Percentiles rank a stretch among this genome's conserved stretches.
phyloP scores from a whole-genome alignment of 2,113 vertebrate species.

The Phocoena sinus region DNA sequence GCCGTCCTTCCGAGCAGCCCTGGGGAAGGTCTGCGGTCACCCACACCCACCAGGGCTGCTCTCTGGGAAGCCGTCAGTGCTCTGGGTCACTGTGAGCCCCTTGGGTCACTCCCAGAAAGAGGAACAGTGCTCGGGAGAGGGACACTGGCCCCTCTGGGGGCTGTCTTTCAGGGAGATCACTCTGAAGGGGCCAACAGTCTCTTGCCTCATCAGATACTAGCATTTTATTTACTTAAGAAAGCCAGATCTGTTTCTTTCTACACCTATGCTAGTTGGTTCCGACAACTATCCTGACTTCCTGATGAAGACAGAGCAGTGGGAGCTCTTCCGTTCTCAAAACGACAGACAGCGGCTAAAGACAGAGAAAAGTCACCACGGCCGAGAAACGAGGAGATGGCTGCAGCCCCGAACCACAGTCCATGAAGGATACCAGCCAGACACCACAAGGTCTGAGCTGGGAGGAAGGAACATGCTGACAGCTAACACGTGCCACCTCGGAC shows the following conservation, averaged over 20 bases:
- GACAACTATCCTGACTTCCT: not conserved
- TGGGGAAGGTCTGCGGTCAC: not conserved
- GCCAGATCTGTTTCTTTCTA: not conserved
- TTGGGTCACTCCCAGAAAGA: fast-evolving
- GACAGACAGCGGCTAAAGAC: not conserved
- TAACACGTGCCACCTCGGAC: not conserved
- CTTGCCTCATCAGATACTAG: not conserved
- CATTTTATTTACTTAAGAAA: not conserved
- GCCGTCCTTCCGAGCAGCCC: not conserved
- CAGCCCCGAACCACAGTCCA: not conserved
- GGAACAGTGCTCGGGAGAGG: not conserved
- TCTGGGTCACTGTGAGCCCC: not conserved
- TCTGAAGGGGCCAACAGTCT: not conserved
- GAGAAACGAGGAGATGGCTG: fast-evolving
- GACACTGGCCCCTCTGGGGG: not conserved
- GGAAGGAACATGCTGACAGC: not conserved
- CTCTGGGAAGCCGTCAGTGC: not conserved
- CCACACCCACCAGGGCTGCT: not conserved
- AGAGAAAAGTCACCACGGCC: not conserved
- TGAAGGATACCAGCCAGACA: not conserved
- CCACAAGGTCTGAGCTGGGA: not conserved
- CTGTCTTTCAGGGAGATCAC: not conserved
- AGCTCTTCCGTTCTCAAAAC: not conserved
- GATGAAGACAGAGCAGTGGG: not conserved
- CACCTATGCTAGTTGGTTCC: not conserved